These are phyloP conservation scores for Ennomos fuscantarius DNA, from an alignment of 2,888 invertebrate genomes.

Conservation along the genomic window DNA sequence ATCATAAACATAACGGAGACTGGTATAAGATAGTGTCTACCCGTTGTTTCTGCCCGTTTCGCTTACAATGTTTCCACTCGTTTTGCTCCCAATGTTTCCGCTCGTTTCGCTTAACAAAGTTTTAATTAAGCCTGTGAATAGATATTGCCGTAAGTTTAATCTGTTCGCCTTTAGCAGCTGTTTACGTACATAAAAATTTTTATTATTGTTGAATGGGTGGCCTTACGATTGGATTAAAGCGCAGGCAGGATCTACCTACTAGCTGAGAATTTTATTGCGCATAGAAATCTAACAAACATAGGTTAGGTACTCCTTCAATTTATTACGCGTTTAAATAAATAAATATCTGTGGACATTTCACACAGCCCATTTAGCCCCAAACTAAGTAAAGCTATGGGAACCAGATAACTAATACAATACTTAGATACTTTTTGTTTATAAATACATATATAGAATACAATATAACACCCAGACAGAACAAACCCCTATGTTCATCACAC, in stretches of 20 bases:
- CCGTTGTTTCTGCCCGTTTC: slow-evolving; percentile 24
- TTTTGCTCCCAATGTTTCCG: slow-evolving; percentile 19
- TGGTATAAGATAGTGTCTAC: slow-evolving; percentile 37
- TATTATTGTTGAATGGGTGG: slow-evolving; percentile 15
- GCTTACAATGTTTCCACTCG: slow-evolving; percentile 29
- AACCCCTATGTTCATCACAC: too few species aligned
- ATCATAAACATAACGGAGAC: slow-evolving; percentile 37
- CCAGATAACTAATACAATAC: too few species aligned
- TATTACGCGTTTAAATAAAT: too few species aligned
- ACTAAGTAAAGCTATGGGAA: too few species aligned
- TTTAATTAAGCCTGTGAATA: slow-evolving; percentile 27
- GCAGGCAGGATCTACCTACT: background rate
- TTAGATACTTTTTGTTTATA: too few species aligned
- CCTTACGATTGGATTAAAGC: slow-evolving; percentile 14
- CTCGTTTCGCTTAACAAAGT: slow-evolving; percentile 26
- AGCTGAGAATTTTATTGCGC: background rate
- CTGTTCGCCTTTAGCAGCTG: slow-evolving; percentile 17
- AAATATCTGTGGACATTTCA: too few species aligned
- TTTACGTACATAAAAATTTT: slow-evolving; percentile 22
- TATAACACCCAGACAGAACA: too few species aligned
- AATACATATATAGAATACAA: too few species aligned
- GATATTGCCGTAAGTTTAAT: slow-evolving; percentile 25
- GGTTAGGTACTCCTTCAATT: too few species aligned
- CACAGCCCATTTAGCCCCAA: too few species aligned
- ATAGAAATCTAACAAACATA: too few species aligned